Evolutionary conservation across 2,888 invertebrate species (phyloP), one percentile per base, ranked within the genome.

Genomic region (Creontiades dilutus): DNA sequence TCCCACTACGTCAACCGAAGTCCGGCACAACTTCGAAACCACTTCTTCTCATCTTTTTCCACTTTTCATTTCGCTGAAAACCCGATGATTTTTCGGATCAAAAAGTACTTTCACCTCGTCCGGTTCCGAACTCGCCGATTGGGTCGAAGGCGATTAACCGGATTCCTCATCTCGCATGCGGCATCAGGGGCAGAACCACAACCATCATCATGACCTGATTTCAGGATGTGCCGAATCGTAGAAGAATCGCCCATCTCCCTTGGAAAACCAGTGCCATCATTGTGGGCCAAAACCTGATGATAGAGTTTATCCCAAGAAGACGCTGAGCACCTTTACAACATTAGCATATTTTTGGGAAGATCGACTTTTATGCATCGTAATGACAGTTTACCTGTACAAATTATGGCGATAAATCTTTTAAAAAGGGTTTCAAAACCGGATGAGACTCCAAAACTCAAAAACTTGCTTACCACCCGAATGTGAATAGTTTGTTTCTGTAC

Each of bases 21-120:
- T 68, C 68, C 68, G 68, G 68, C 68, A 23, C n/a, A 68, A 68
- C 68, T 68, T 37, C n/a, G 57, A 57, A 57, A 57, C 57, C 0
- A n/a, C 57, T 57, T n/a, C 12, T 5, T 68, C 68, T 23, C 23
- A 19, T 13, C 68, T 68, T 68, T 68, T 68, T 68, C 19, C 68
- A 68, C 68, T 68, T 68, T 68, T 68, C 68, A 68, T 68, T 68
- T 68, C 68, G 68, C 27, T 68, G 68, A 68, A 68, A 68, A 68
- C 68, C 68, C 68, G 68, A 68, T 9, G 68, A 12, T 12, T 68
- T 27, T 19, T n/a, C 68, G 68, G 23, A 13, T 0, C 14, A 12
- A 68, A 68, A 68, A 23, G 19, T 68, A 68, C 68, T 68, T 68
- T 68, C 68, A 3, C 68, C 37, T 37, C 68, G 23, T 19, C 68